Base-by-base conservation (phyloP, 2,888 invertebrate genomes). In the Eretmocerus hayati region DNA sequence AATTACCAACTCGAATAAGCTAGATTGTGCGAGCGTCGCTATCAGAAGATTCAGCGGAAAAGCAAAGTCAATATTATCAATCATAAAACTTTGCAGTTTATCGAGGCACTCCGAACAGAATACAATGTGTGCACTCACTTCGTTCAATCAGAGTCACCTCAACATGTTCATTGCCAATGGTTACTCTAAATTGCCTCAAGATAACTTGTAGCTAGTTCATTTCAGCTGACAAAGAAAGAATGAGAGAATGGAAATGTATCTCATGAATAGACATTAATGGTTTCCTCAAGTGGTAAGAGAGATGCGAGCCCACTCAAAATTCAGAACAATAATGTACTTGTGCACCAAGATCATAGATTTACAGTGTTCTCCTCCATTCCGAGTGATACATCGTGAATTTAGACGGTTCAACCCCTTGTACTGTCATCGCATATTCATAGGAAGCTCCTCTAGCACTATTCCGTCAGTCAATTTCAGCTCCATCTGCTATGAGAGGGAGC, bases 401-500 rank as follows among this genome's bases (percentile, higher is more conserved):
- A 32, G 40, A 52, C 46, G 42, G 50, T 53, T 47, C 37, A 47
- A 33, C 32, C 47, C 39, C 42, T 53, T 53, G 50, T 50, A 35
- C 47, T 23, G 40, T 37, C 33, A 23, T 31, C 44, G 37, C 42
- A 35, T 42, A 48, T 45, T 46, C 30, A 11, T 36, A 22, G 44
- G 50, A 53, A 48, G 30, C 53, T 50, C 47, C 40, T 48, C 50
- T 37, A 20, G 38, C 48, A 47, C 36, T 30, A 23, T 42, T 36
- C 20, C 41, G 39, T 35, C 23, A 38, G 45, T 43, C 45, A 47
- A 47, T 45, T 48, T 19, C 47, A 35, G 42, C 53, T 56, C 42
- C 53, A 43, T 54, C 53, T 53, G 53, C 42, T 45, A n/a, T n/a
- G n/a, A n/a, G n/a, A 21, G 43, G 43, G 52, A 56, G 59, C 61